Conservation (phyloP, 2,797 vertebrate genomes). For the Sus cebifrons region DNA sequence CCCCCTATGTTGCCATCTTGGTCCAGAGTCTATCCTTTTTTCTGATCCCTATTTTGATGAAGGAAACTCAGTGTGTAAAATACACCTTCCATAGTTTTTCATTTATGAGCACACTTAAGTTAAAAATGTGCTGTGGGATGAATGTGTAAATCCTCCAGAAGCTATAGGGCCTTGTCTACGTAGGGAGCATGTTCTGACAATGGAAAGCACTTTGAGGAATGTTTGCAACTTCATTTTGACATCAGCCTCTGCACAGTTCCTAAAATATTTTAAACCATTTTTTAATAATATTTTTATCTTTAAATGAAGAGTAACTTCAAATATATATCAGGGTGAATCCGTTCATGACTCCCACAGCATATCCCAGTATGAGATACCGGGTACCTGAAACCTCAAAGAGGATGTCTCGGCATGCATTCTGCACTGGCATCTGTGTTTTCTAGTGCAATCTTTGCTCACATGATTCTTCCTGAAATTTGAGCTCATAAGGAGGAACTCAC, state of each 20-base stretch:
- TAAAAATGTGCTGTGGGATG: background rate
- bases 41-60: background rate
- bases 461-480: background rate
- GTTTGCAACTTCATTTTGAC: slow-evolving; percentile 17
- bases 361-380: background rate
- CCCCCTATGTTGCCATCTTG: background rate
- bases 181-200: background rate
- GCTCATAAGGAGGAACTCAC: background rate
- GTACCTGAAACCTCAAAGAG: background rate
- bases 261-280: slow-evolving; percentile 40
- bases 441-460: background rate
- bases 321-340: background rate
- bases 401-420: background rate
- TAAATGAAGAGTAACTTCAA: slow-evolving; percentile 27
- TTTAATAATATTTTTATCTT: background rate
- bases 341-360: background rate
- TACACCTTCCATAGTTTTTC: background rate
- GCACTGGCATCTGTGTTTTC: background rate
- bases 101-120: background rate
- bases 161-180: background rate
- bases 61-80: background rate
- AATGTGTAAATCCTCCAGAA: background rate
- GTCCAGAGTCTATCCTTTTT: background rate
- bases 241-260: background rate
- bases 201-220: background rate